Evolutionary conservation across 1,140 invertebrate species (phyloP).

Genomic region (Eufriesea mexicana): DNA sequence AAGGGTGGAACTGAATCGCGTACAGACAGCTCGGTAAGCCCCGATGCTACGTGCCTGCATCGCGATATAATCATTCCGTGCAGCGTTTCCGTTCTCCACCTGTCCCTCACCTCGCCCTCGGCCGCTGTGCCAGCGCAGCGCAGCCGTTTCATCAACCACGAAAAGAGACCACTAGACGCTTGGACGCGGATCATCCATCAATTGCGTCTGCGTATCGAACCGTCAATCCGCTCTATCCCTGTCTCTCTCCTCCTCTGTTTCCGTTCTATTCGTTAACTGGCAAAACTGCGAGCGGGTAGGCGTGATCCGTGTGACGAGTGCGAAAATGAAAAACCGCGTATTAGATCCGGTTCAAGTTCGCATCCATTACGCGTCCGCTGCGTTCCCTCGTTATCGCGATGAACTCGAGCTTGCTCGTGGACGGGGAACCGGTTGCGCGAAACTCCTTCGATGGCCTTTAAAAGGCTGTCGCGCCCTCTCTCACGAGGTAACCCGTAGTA

Average conservation of each 20-base stretch:
- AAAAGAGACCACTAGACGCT: conserved; percentile 36
- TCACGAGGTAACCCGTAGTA: no score
- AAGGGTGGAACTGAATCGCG: conserved; percentile 58
- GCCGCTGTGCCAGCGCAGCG: not conserved
- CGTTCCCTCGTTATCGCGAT: not conserved
- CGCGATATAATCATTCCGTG: conserved; percentile 55
- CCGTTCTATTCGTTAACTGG: not conserved
- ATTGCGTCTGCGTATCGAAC: conserved; percentile 49
- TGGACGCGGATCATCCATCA: conserved; percentile 52
- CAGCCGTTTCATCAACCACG: conserved; percentile 50
- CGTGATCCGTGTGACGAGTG: not conserved
- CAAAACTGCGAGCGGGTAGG: conserved; percentile 3
- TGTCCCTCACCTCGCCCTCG: not conserved
- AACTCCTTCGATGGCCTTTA: not conserved
- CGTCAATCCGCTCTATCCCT: not conserved
- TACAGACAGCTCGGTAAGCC: conserved; percentile 37
- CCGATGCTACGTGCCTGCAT: conserved; percentile 49
- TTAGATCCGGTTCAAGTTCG: conserved; percentile 22
- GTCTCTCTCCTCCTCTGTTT: no score
- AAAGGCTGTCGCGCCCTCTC: not conserved
- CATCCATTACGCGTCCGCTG: conserved; percentile 4
- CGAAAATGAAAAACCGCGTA: not conserved
- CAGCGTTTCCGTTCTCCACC: conserved; percentile 30
- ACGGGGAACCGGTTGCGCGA: not conserved
- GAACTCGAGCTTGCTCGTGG: not conserved